phyloP scores from a whole-genome alignment of 2,888 invertebrate species.

The Girardia tigrina region DNA sequence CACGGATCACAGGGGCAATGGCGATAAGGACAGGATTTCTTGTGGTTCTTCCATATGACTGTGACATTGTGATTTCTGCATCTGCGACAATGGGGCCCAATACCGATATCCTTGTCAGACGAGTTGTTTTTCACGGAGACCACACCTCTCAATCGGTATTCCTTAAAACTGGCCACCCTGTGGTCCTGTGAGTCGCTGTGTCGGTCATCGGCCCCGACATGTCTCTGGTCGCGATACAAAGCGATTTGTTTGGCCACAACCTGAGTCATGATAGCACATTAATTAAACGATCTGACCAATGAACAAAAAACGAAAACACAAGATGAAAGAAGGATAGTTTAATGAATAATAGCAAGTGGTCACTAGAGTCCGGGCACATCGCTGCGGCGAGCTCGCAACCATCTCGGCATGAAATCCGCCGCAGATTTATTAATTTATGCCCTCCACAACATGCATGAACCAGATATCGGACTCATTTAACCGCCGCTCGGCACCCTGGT shows the following conservation, averaged over 20 bases:
- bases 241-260: slow-evolving; percentile 37
- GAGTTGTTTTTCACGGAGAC: background rate
- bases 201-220: background rate
- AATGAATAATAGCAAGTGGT: background rate
- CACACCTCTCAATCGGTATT: slow-evolving; percentile 2
- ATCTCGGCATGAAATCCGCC: slow-evolving; percentile 20
- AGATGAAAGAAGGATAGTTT: slow-evolving; percentile 5
- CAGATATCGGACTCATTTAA: slow-evolving; percentile 1
- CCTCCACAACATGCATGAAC: slow-evolving; percentile 2
- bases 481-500: background rate
- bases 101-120: background rate
- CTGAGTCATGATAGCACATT: background rate
- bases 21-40: slow-evolving; percentile 36
- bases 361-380: background rate
- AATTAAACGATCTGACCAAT: background rate
- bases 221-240: slow-evolving; percentile 36
- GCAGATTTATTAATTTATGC: slow-evolving; percentile 16
- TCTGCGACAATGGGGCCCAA: slow-evolving; percentile 36
- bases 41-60: slow-evolving; percentile 36
- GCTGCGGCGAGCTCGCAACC: background rate
- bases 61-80: slow-evolving; percentile 36
- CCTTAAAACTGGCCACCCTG: background rate
- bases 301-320: slow-evolving; percentile 2
- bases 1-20: slow-evolving; percentile 35
- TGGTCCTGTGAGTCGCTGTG: background rate